Evolutionary conservation across 2,888 invertebrate genomes (phyloP), one percentile per base, ranked within the genome.

Genomic region (Ametastegia equiseti): DNA sequence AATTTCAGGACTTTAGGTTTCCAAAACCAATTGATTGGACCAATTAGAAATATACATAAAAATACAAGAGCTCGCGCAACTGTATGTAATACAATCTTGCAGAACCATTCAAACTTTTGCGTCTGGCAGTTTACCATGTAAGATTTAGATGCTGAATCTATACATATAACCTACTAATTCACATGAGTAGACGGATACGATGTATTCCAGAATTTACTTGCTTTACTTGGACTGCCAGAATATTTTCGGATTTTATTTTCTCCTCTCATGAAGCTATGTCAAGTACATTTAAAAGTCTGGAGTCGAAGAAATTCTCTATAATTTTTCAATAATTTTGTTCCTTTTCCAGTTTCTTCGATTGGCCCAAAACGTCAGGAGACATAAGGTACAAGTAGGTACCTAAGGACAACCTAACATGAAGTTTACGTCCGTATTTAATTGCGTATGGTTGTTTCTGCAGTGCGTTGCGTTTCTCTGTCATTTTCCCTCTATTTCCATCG

Each of bases 181-280:
- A 67, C 19, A 39, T n/a, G n/a, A 67, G 39, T 67, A 36, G 39
- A 67, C n/a, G 67, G 36, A 67, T 67, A 67, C 39, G 67, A 39
- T 36, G 39, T 39, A 39, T 23, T 39, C 36, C 9, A 23, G 23
- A 67, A 67, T 67, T 67, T 39, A 67, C 39, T 36, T 67, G 30
- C 60, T 15, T n/a, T 30, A 30, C 60, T 30, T 30, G 60, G 13
- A 30, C 27, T 60, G 23, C 60, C 60, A 30, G 60, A 42, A 42
- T 42, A n/a, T n/a, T n/a, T 42, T 30, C 11, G 30, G 27, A 30
- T 60, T 1, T 30, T 30, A 30, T 60, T 30, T 30, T 27, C 60
- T 6, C 30, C 30, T 30, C 60, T 23, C 13, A 27, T 13, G 23
- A 60, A 60, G 30, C 30, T 60, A 30, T 60, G 60, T 60, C 60